A percentile compares a stretch with the other conserved stretches of the same genome.
Conservation (phyloP, 2,888 invertebrate genomes). For the Lamellibrachia columna region DNA sequence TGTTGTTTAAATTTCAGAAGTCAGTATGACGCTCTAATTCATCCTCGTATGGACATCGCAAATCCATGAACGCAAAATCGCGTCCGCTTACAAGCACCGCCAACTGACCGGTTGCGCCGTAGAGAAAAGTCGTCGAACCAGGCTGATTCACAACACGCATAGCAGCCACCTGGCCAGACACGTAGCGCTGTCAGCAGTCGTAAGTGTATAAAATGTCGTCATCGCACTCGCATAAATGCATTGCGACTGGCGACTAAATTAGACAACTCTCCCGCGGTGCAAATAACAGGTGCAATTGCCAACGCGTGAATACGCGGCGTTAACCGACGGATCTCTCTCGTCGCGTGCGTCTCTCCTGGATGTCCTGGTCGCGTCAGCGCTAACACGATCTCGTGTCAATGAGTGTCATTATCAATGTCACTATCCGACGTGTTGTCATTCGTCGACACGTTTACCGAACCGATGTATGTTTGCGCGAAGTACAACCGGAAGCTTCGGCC, state of each 20-base stretch:
- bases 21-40: not conserved
- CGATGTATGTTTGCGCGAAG: not conserved
- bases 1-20: not conserved
- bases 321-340: not conserved
- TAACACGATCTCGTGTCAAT: not conserved
- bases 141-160: no score
- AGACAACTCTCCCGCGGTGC: not conserved
- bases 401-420: not conserved
- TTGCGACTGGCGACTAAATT: not conserved
- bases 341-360: not conserved
- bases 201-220: no score
- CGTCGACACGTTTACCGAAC: not conserved
- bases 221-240: not conserved
- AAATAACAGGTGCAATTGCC: conserved; percentile 7
- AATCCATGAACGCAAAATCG: not conserved
- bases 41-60: not conserved
- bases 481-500: not conserved
- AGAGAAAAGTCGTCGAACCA: not conserved
- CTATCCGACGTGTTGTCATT: not conserved
- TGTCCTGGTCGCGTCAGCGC: not conserved
- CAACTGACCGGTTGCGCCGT: not conserved
- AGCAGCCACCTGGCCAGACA: no score
- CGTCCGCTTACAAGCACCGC: not conserved
- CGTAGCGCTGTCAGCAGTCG: no score
- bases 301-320: not conserved